phyloP scores from a whole-genome alignment of 2,888 invertebrate species.

The Cheilosia vulpina region DNA sequence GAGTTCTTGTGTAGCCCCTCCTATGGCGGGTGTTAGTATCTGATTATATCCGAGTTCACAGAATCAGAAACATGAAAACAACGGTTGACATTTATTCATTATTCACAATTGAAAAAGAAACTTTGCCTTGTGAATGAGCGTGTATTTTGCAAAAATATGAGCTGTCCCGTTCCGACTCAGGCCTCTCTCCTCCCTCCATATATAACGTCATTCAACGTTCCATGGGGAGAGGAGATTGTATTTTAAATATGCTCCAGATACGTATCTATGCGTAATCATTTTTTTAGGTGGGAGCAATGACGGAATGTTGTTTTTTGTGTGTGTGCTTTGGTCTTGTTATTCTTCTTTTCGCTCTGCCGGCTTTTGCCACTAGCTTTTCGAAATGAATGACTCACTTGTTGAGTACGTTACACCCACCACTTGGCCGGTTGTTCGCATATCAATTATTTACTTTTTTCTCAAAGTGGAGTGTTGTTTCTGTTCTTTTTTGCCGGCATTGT shows the following conservation, averaged over 20 bases:
- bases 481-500: not conserved
- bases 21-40: conserved; percentile 39
- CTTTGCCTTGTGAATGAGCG: conserved; percentile 43
- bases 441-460: conserved; percentile 3
- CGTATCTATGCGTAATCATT: conserved; percentile 68
- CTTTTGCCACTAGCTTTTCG: conserved; percentile 26
- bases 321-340: conserved; percentile 24
- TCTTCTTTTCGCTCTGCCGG: conserved; percentile 51
- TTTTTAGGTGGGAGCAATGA: conserved; percentile 26
- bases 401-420: conserved; percentile 51
- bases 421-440: conserved; percentile 15
- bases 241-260: conserved; percentile 68
- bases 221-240: conserved; percentile 32
- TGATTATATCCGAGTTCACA: conserved; percentile 59
- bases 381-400: conserved; percentile 63
- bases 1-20: conserved; percentile 20
- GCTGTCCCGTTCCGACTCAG: not conserved
- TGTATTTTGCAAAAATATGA: conserved; percentile 32
- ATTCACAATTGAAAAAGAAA: conserved; percentile 41
- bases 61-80: conserved; percentile 47
- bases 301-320: conserved; percentile 40
- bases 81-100: conserved; percentile 63
- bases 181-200: not conserved
- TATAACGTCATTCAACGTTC: conserved; percentile 9
- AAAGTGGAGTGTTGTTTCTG: not conserved